Conservation (phyloP, 2,888 invertebrate genomes). For the Aphidius colemani region DNA sequence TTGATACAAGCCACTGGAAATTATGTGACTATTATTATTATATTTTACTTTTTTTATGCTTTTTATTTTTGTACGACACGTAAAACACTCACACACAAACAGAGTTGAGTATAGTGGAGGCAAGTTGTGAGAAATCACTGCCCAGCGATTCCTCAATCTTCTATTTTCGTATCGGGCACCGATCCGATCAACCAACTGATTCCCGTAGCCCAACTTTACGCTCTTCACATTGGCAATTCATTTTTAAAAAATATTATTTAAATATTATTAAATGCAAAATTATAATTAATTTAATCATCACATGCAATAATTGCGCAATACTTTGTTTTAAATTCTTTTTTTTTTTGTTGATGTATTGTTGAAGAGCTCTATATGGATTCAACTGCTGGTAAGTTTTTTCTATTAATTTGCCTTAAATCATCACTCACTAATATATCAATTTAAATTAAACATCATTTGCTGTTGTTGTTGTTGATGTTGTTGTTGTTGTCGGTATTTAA, state of each 20-base stretch:
- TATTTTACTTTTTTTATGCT: background rate
- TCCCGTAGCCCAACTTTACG: slow-evolving; percentile 11
- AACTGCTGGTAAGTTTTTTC: too few relatives aligned
- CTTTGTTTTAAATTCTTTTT: slow-evolving; percentile 12
- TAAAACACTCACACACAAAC: background rate
- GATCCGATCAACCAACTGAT: slow-evolving; percentile 26
- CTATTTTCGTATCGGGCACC: slow-evolving; percentile 28
- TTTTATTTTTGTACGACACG: background rate
- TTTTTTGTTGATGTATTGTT: background rate
- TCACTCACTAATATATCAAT: too few relatives aligned
- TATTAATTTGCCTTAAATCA: too few relatives aligned
- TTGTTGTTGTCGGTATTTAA: too few relatives aligned
- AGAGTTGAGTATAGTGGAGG: background rate
- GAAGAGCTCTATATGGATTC: background rate
- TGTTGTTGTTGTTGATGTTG: too few relatives aligned
- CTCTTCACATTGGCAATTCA: too few relatives aligned
- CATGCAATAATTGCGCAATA: slow-evolving; percentile 10
- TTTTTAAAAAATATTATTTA: too few relatives aligned
- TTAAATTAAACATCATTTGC: too few relatives aligned
- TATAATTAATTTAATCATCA: background rate
- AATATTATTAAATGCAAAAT: too few relatives aligned
- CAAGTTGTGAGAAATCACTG: background rate
- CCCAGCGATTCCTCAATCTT: slow-evolving; percentile 25
- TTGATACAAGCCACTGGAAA: slow-evolving; percentile 2
- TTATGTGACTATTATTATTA: background rate